phyloP scores from a whole-genome alignment of 2,113 vertebrate genomes.

The Catharus fuscescens region DNA sequence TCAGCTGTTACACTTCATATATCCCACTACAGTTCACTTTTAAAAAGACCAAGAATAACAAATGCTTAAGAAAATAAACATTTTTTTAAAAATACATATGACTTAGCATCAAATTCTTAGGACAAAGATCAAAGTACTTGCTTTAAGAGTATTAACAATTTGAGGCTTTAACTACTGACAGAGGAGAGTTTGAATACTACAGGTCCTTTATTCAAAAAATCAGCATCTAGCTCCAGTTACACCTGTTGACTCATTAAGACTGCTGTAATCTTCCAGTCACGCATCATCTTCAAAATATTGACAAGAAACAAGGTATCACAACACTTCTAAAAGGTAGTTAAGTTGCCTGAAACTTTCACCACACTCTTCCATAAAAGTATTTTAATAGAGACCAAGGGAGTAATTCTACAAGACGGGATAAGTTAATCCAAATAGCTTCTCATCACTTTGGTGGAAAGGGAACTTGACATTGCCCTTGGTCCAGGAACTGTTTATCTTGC shows the following conservation, averaged over 20 bases:
- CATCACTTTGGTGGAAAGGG: background rate
- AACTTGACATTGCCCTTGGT: background rate
- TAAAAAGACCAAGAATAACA: background rate
- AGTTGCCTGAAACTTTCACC: background rate
- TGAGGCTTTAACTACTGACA: background rate
- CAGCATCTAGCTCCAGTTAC: background rate
- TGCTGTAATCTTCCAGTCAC: background rate
- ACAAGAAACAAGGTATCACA: background rate
- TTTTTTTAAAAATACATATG: background rate
- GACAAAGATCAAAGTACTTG: background rate
- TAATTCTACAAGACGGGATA: background rate
- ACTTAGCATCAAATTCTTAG: background rate
- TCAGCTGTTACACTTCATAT: background rate
- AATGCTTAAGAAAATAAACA: background rate
- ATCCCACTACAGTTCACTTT: background rate
- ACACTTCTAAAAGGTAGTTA: background rate
- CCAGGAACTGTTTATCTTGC: background rate
- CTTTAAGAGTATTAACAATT: background rate
- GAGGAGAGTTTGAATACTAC: background rate
- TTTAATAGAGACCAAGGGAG: background rate
- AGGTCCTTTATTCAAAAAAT: background rate
- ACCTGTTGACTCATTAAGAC: background rate
- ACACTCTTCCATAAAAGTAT: background rate
- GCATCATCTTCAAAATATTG: background rate
- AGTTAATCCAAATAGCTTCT: background rate